A percentile compares a stretch with the other conserved stretches of the same genome.
These are phyloP conservation scores for Caradrina kadenii DNA, from an alignment of 2,888 invertebrate species.

Conservation along the genomic window DNA sequence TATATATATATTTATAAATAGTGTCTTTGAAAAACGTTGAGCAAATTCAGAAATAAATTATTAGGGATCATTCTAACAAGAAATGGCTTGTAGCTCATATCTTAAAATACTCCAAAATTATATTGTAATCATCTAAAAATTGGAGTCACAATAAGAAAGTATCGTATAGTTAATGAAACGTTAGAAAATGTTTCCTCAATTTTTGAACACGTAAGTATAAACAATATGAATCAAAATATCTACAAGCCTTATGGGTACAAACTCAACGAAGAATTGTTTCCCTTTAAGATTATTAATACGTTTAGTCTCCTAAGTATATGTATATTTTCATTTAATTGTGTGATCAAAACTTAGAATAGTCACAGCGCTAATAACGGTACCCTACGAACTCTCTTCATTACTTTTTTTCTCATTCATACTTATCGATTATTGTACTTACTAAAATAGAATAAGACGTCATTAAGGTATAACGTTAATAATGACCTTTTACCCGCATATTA, in stretches of 20 bases:
- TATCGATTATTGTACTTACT: constrained; percentile 58
- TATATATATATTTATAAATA: constrained; percentile 62
- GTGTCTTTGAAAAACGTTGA: constrained; percentile 76
- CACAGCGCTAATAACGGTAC: constrained; percentile 66
- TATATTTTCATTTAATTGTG: constrained; percentile 58
- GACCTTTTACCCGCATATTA: constrained; percentile 46
- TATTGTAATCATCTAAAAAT: constrained; percentile 59
- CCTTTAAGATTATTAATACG: constrained; percentile 35
- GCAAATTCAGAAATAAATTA: constrained; percentile 77
- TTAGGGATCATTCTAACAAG: constrained; percentile 58
- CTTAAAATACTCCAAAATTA: constrained; percentile 58
- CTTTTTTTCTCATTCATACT: constrained; percentile 41
- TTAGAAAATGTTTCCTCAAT: constrained; percentile 38
- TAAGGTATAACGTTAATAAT: constrained; percentile 55
- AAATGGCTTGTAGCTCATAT: constrained; percentile 64
- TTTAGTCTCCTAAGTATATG: constrained; percentile 42
- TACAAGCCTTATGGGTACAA: constrained; percentile 44
- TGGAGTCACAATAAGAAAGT: constrained; percentile 55
- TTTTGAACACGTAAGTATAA: constrained; percentile 47
- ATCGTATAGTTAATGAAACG: constrained; percentile 44
- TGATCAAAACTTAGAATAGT: constrained; percentile 64
- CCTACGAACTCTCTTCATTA: constrained; percentile 50
- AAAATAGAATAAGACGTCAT: constrained; percentile 53
- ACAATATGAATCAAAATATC: constrained; percentile 44
- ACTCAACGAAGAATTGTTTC: constrained; percentile 44